phyloP scores from a whole-genome alignment of 2,113 vertebrate species.

The Ciconia maguari region DNA sequence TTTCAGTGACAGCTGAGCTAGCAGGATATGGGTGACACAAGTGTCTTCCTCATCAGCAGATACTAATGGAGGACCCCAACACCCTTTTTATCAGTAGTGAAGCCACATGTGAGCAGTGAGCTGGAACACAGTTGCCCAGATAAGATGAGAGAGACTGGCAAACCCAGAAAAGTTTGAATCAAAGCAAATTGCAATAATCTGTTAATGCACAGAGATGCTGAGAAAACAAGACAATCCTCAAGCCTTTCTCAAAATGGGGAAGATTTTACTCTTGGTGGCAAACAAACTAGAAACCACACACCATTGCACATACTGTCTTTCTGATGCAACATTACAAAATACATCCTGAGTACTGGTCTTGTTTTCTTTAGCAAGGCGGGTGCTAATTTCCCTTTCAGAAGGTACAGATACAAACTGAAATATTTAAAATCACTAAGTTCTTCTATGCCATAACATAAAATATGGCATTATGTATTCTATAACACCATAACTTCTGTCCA shows the following conservation, averaged over 20 bases:
- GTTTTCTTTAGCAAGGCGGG: neutral
- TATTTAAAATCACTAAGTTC: neutral
- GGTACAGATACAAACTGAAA: neutral
- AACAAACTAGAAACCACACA: slow-evolving; percentile 37
- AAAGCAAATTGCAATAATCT: neutral
- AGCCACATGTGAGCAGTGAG: neutral
- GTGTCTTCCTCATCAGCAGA: neutral
- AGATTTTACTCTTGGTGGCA: neutral
- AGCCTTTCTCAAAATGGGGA: neutral
- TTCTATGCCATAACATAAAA: neutral
- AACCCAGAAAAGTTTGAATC: neutral
- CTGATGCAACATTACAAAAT: slow-evolving; percentile 46
- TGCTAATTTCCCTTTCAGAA: neutral
- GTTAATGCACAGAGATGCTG: neutral
- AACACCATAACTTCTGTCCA: neutral
- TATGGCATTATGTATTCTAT: neutral
- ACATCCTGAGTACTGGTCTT: slow-evolving; percentile 22
- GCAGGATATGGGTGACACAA: neutral
- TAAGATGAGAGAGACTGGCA: neutral
- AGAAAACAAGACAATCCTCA: neutral
- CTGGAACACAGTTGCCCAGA: neutral
- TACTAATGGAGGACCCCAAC: neutral
- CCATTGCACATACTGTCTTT: neutral
- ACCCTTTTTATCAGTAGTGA: neutral
- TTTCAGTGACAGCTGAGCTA: neutral